Base-by-base conservation (phyloP, 2,888 invertebrate genomes). In the Amphimallon solstitiale region DNA sequence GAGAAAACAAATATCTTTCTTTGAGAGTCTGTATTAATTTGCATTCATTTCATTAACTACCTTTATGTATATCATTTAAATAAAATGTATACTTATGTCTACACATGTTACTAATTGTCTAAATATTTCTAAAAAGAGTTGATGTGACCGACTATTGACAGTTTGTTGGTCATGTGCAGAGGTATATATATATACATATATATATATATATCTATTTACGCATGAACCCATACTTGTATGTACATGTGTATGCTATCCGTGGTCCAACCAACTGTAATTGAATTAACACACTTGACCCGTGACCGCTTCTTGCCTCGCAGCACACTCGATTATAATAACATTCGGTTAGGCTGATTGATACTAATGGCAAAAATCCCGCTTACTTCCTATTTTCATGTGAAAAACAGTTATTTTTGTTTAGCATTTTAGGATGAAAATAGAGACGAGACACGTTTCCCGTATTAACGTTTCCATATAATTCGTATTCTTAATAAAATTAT, bases 261-360 rank as follows among this genome's bases (percentile, higher is more conserved):
- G 40, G 56, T 40, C 40, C 14, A 40, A 56, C 56, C 56, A 56
- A 56, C 61, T 45, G 54, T 69, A 69, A 69, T 69, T 69, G 69
- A 69, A 69, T 67, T 69, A 67, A 68, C 69, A 69, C 69, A 63
- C 67, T 65, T 65, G 69, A 65, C 67, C 62, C 62, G 66, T 65
- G 69, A 67, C 67, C 69, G 62, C 69, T 60, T 60, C 65, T 65
- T 46, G 65, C 46, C 37, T 54, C 60, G 65, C 65, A 60, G 61
- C 65, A 34, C 65, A 61, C 61, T 65, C 60, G 51, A 65, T 60
- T 65, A 65, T 65, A 65, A 65, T 65, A 65, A 65, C 61, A 65
- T 65, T 61, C 52, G 49, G 65, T n/a, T 35, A 15, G 56, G 46
- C 51, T 61, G 60, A 65, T 65, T 65, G 65, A 60, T 65, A 61